Evolutionary conservation across 2,113 vertebrate species (phyloP), one percentile per base, ranked within the genome.

Genomic region (Narcine bancroftii): DNA sequence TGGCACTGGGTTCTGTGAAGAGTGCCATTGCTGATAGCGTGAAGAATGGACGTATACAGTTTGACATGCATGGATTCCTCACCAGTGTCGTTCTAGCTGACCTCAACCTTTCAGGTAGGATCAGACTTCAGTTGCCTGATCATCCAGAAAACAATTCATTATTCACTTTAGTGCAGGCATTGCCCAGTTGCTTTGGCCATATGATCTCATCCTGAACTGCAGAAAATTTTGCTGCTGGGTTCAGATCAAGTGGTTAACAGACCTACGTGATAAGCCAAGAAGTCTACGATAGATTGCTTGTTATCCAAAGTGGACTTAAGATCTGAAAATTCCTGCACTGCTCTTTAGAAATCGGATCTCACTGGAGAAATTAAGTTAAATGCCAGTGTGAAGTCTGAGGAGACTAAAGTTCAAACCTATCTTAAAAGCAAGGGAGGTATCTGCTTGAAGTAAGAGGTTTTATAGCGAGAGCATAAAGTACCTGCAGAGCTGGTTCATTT

Each of bases 1-100:
- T 99, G 95, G 97, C 98, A 15, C 94, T 99, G 13, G 99, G 99
- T 87, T 99, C 98, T 0, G 98, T 99, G 92, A 99, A 99, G 95
- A 97, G 97, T 79, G 96, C 98, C 92, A 96, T 99, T 94, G 98
- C 98, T 6, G 98, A 99, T 94, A 98, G 97, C 1, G 98, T 99
- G 94, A 99, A 99, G 94, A 98, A 95, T 2, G 98, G 98, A 39
- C 97, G 97, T 1, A 95, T 99, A 89, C 98, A 99, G 93, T 99
- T 99, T 50, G 98, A 99, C 94, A 98, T 99, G 98, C 98, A 99
- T 0, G 98, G 98, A 21, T 99, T 99, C 96, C 96, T 99, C 93
- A 98, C 98, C 53, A 95, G 95, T 0, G 98, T 99, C 13, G 97
- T 99, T 92, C 97, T 99, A 24, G 96, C 97, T 47, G 99, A 99